These are phyloP conservation scores for Zygogramma bicolorata DNA, from an alignment of 2,888 invertebrate species.

Conservation along the genomic window DNA sequence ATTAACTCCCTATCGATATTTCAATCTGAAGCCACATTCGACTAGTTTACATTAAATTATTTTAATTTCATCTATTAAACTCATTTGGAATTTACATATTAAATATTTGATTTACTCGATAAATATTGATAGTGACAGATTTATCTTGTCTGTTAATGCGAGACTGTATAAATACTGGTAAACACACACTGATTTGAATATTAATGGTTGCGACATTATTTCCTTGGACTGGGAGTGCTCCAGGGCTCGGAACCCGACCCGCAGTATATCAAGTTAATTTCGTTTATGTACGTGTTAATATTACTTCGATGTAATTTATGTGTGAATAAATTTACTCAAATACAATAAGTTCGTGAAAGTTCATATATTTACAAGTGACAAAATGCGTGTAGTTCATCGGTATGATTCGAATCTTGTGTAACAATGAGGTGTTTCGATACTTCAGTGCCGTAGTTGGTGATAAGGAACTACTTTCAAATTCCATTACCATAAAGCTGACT, in stretches of 20 bases:
- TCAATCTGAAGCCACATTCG: slow-evolving; percentile 26
- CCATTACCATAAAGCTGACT: neutral
- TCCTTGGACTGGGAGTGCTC: slow-evolving; percentile 9
- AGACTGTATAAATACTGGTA: slow-evolving; percentile 40
- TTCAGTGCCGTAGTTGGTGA: neutral
- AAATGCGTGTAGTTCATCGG: neutral
- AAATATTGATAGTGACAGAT: slow-evolving; percentile 48
- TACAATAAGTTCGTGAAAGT: neutral
- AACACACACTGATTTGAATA: slow-evolving; percentile 32
- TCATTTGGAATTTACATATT: slow-evolving; percentile 44
- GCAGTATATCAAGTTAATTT: slow-evolving; percentile 20
- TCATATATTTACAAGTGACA: neutral
- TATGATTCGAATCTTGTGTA: neutral
- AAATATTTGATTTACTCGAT: slow-evolving; percentile 43
- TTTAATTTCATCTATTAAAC: slow-evolving; percentile 43
- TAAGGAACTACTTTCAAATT: neutral
- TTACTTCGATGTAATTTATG: slow-evolving; percentile 8
- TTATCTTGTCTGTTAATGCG: slow-evolving; percentile 33
- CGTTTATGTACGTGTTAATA: slow-evolving; percentile 16
- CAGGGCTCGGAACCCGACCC: slow-evolving; percentile 22
- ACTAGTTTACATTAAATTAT: slow-evolving; percentile 37
- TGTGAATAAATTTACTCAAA: neutral
- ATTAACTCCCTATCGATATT: slow-evolving; percentile 26
- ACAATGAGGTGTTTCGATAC: neutral
- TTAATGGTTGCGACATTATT: slow-evolving; percentile 33